Base-by-base conservation (phyloP, 2,113 vertebrate genomes). In the Phocoena phocoena region DNA sequence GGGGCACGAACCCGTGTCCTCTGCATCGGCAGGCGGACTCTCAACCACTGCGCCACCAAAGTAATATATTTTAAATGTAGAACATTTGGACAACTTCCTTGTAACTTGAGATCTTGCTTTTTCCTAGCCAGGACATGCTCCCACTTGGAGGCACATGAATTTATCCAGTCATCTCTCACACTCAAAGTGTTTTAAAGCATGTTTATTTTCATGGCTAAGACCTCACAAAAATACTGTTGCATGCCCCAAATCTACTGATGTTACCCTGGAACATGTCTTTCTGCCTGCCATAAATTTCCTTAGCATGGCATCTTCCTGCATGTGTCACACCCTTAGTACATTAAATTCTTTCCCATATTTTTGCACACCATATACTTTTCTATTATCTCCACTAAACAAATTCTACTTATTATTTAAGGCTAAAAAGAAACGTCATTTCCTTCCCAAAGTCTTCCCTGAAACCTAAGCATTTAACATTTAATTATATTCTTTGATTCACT, bases 61-160 rank as follows among this genome's bases (percentile, higher is more conserved):
- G 6, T 88, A 90, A 80, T 58, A 76, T 53, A 82, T 93, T 93
- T 96, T 81, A 65, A 63, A 74, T 90, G 76, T 47, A 58, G n/a
- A 68, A 93, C 21, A 63, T 73, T 96, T 88, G 77, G 84, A 84
- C 94, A 81, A 90, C 23, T 80, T 60, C n/a, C 23, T 50, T 88
- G 17, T 79, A 65, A 88, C 62, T 67, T 90, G 76, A 41, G 20
- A 93, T 90, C 15, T 26, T 87, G 6, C 55, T 85, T 83, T 95
- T 96, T 55, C 18, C 65, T 73, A 70, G 44, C 5, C 65, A 94
- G 84, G 36, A 71, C 36, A 26, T 85, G 1, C 47, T 85, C 41
- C 55, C 53, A n/a, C 3, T 76, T 81, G 77, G 95, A 94, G 81
- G 10, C 50, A 62, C 11, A 33, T 44, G n/a, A 68, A 88, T 96